These are phyloP conservation scores for Rhinoderma darwinii DNA, from an alignment of 2,113 vertebrate genomes.

Conservation along the genomic window DNA sequence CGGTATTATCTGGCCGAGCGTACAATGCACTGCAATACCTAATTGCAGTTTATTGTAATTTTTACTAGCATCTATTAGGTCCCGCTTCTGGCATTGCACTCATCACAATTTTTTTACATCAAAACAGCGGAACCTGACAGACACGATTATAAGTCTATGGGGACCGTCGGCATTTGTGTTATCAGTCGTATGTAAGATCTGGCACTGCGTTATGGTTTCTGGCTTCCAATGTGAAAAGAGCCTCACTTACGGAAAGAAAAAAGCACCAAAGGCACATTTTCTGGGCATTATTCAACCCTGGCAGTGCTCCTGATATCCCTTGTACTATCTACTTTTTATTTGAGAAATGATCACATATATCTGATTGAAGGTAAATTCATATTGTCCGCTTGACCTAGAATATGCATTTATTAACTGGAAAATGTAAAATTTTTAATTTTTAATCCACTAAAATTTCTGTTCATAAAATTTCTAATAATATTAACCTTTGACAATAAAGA, in stretches of 20 bases:
- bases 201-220: no score
- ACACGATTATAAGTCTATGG: no score
- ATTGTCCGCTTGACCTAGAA: neutral
- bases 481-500: neutral
- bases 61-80: no score
- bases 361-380: neutral
- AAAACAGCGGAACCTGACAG: no score
- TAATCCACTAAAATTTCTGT: neutral
- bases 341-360: neutral
- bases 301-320: neutral
- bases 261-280: neutral
- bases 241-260: neutral
- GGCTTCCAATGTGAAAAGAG: no score
- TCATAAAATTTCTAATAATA: conserved; percentile 4
- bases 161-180: no score
- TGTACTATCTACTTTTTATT: neutral
- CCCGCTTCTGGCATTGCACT: no score
- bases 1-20: no score
- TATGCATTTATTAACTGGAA: neutral
- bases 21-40: no score
- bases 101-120: no score
- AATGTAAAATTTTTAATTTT: neutral
- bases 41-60: no score
- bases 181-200: no score
- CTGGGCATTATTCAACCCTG: neutral